Evolutionary conservation across 2,797 vertebrate genomes (phyloP).

Genomic region (Gymnothorax javanicus): DNA sequence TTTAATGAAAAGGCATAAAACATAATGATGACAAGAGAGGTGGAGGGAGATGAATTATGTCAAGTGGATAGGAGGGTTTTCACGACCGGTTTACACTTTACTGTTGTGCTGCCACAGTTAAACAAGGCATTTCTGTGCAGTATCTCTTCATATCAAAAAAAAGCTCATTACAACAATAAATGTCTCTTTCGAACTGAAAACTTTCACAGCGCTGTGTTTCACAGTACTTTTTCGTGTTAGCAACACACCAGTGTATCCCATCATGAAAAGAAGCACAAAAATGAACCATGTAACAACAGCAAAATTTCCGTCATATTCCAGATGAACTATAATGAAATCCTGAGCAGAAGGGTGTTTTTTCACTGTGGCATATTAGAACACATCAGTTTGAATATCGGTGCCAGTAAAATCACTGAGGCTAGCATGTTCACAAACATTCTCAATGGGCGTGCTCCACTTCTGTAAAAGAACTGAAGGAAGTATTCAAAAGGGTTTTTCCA

Average conservation of each 20-base stretch:
- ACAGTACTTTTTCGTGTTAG: background rate
- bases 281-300: background rate
- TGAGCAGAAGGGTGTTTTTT: background rate
- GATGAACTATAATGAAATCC: background rate
- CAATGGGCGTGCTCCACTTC: background rate
- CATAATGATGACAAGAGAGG: background rate
- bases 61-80: background rate
- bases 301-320: no score
- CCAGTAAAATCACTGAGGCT: background rate
- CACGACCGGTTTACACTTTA: background rate
- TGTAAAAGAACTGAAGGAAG: background rate
- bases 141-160: background rate
- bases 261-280: background rate
- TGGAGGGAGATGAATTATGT: background rate
- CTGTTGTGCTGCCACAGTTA: background rate
- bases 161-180: background rate
- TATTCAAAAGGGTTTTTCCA: background rate
- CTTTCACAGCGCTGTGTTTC: background rate
- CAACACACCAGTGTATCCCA: background rate
- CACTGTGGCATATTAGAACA: background rate
- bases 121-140: background rate
- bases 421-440: background rate
- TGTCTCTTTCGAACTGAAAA: background rate
- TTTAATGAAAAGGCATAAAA: background rate
- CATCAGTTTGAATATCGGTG: background rate